Evolutionary conservation across 2,888 invertebrate genomes (phyloP).

Genomic region (Camptogramma bilineatum): DNA sequence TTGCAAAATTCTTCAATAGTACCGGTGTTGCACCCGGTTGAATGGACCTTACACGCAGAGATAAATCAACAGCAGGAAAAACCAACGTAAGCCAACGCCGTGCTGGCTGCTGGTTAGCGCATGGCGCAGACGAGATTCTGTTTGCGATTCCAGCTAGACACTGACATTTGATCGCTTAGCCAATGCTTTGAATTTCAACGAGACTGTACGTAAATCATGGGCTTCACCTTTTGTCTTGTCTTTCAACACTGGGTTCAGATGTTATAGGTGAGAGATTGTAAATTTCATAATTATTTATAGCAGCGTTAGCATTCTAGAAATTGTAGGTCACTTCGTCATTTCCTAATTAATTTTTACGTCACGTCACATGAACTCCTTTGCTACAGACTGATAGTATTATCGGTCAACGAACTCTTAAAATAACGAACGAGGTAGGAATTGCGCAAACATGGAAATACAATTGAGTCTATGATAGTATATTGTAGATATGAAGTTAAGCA

Average conservation of each 20-base stretch:
- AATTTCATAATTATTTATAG: slow-evolving; percentile 8
- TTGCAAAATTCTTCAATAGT: slow-evolving; percentile 1
- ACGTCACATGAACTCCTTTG: slow-evolving; percentile 54
- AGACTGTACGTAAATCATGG: slow-evolving; percentile 26
- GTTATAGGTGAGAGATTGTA: slow-evolving; percentile 17
- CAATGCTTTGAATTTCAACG: slow-evolving; percentile 47
- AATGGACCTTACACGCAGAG: slow-evolving; percentile 58
- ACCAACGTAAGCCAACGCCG: slow-evolving; percentile 55
- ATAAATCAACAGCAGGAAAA: slow-evolving; percentile 69
- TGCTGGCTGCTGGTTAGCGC: slow-evolving; percentile 36
- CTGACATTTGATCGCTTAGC: slow-evolving; percentile 61
- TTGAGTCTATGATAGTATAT: slow-evolving; percentile 13
- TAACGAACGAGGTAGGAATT: slow-evolving; percentile 50
- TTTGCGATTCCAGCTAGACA: slow-evolving; percentile 48
- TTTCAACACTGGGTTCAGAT: slow-evolving; percentile 29
- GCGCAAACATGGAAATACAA: slow-evolving; percentile 52
- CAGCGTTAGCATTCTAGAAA: neutral
- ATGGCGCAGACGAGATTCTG: slow-evolving; percentile 50
- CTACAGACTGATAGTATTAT: slow-evolving; percentile 75
- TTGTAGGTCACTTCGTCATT: slow-evolving; percentile 49
- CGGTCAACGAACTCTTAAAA: slow-evolving; percentile 69
- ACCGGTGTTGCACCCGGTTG: slow-evolving; percentile 50
- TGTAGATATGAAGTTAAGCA: slow-evolving; percentile 7
- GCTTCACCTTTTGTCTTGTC: slow-evolving; percentile 23
- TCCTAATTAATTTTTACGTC: slow-evolving; percentile 68